A percentile compares a stretch with the other conserved stretches of the same genome.
phyloP scores from a whole-genome alignment of 2,797 vertebrate species.

The Melanotaenia pygmaea region DNA sequence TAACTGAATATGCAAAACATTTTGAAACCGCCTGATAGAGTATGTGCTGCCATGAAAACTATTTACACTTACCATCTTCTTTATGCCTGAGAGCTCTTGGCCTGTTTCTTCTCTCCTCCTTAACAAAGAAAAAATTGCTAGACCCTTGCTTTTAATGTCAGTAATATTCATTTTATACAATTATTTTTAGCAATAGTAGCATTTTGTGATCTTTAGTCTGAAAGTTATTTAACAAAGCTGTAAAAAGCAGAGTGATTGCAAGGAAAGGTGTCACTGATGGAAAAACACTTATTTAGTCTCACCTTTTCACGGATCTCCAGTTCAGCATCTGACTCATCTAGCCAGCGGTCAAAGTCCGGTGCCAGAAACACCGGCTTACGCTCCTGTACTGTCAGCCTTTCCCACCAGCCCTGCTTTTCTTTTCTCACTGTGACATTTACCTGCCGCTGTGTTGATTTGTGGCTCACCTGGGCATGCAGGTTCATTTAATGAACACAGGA shows the following conservation, averaged over 20 bases:
- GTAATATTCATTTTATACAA: not conserved
- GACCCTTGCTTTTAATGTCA: not conserved
- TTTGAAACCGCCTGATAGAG: not conserved
- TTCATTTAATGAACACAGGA: not conserved
- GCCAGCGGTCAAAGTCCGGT: slow-evolving; percentile 96
- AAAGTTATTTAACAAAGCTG: not conserved
- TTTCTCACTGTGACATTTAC: slow-evolving; percentile 92
- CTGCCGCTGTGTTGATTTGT: slow-evolving; percentile 92
- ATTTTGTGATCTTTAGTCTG: slow-evolving; percentile 1
- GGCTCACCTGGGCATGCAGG: slow-evolving; percentile 78
- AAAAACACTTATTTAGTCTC: not conserved
- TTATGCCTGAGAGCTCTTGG: slow-evolving; percentile 84
- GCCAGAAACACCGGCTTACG: slow-evolving; percentile 90
- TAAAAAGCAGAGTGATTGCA: not conserved
- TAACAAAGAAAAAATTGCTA: slow-evolving; percentile 27
- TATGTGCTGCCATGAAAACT: not conserved
- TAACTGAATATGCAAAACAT: not conserved
- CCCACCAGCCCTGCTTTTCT: slow-evolving; percentile 90
- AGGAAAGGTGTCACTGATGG: not conserved
- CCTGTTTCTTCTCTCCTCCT: slow-evolving; percentile 92
- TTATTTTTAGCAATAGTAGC: not conserved
- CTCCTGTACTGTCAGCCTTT: slow-evolving; percentile 89
- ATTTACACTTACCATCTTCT: slow-evolving; percentile 86
- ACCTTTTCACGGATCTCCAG: slow-evolving; percentile 95
- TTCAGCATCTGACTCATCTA: slow-evolving; percentile 97